phyloP scores from a whole-genome alignment of 2,113 vertebrate species.

The Larimichthys polyactis region DNA sequence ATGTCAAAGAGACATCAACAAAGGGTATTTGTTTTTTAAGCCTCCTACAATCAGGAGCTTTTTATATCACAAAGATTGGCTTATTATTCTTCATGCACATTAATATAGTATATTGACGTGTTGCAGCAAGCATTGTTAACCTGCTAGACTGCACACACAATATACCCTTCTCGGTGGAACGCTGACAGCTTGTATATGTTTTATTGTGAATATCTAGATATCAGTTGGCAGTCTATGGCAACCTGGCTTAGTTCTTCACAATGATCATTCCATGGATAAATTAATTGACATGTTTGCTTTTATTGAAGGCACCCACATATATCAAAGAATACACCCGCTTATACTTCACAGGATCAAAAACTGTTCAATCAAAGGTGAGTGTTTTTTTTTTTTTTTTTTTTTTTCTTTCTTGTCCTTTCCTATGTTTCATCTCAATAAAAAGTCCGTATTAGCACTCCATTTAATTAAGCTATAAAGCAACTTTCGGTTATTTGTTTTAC shows the following conservation, averaged over 20 bases:
- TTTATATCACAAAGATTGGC: background rate
- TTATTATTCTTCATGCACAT: background rate
- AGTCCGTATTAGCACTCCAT: background rate
- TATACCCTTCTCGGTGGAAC: background rate
- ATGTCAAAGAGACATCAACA: background rate
- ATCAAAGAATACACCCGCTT: conserved; percentile 91
- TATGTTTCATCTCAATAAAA: conserved; percentile 6
- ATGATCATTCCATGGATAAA: background rate
- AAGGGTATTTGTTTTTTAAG: background rate
- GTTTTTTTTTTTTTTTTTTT: too few relatives aligned
- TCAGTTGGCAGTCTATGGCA: background rate
- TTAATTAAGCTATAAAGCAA: background rate
- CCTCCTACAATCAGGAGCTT: background rate
- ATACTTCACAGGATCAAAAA: conserved; percentile 89
- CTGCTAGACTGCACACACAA: background rate
- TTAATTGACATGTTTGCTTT: conserved; percentile 21
- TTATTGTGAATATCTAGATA: too few relatives aligned
- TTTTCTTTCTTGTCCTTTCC: background rate
- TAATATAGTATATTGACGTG: background rate
- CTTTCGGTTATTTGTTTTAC: background rate
- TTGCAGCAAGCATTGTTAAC: background rate
- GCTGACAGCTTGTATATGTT: too few relatives aligned
- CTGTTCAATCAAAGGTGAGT: conserved; percentile 90
- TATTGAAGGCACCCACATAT: conserved; percentile 90
- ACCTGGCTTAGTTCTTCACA: background rate